Percentiles rank a stretch among this genome's conserved stretches.
Conservation (phyloP, 2,888 invertebrate genomes). For the Dolichopus griseipennis region DNA sequence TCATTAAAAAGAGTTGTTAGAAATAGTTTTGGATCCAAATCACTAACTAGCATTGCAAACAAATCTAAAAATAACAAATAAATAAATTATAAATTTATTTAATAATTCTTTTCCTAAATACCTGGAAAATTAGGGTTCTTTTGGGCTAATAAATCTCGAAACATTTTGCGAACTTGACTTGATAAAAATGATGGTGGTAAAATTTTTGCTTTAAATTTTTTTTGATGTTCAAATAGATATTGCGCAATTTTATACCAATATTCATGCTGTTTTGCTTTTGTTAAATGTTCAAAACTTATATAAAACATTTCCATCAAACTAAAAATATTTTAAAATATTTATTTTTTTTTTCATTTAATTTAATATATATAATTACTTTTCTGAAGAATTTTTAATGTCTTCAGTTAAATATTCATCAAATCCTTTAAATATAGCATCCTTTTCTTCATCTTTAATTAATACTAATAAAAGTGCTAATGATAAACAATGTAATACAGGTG, state of each 20-base stretch:
- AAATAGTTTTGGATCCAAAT: constrained; percentile 28
- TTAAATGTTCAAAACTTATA: constrained; percentile 32
- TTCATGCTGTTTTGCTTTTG: constrained; percentile 37
- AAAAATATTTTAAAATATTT: not conserved
- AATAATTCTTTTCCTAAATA: constrained; percentile 20
- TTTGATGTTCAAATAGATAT: constrained; percentile 35
- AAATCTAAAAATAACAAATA: constrained; percentile 27
- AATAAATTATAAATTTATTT: not conserved
- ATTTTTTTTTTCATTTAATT: not conserved
- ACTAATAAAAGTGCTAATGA: constrained; percentile 33
- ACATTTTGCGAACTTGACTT: constrained; percentile 32
- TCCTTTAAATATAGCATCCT: constrained; percentile 28
- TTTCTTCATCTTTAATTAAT: constrained; percentile 27
- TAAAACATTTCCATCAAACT: constrained; percentile 33
- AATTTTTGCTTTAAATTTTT: constrained; percentile 26
- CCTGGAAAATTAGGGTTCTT: constrained; percentile 39
- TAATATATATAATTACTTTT: constrained; percentile 21
- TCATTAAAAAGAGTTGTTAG: constrained; percentile 33
- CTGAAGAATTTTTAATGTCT: constrained; percentile 24
- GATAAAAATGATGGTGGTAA: constrained; percentile 33
- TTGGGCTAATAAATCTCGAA: constrained; percentile 34
- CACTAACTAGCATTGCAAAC: constrained; percentile 35
- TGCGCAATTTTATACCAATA: constrained; percentile 38
- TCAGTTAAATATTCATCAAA: constrained; percentile 24
- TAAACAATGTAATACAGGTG: constrained; percentile 33